Evolutionary conservation across 2,113 vertebrate genomes (phyloP).

Genomic region (Camelus bactrianus): DNA sequence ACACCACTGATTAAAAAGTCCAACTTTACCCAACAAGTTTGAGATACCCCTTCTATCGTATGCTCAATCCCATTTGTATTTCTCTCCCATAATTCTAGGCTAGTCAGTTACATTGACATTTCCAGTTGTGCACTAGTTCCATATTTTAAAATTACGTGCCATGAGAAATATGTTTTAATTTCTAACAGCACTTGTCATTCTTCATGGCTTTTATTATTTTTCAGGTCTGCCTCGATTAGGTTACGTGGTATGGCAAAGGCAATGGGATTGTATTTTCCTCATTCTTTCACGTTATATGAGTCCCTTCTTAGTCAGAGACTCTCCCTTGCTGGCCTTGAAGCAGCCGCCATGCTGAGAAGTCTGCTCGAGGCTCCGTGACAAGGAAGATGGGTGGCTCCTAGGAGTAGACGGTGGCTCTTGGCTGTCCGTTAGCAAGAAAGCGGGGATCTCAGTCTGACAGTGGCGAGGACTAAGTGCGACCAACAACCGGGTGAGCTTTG

Average conservation of each 20-base stretch:
- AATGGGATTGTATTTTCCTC: neutral
- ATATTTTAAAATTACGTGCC: conserved; percentile 1
- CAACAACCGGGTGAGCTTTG: neutral
- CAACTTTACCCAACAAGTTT: neutral
- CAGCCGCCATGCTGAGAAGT: neutral
- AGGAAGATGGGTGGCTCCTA: neutral
- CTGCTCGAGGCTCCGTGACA: neutral
- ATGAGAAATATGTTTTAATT: conserved; percentile 10
- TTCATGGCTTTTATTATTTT: conserved; percentile 40
- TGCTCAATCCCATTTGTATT: neutral
- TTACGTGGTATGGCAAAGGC: neutral
- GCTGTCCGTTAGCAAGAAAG: neutral
- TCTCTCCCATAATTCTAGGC: neutral
- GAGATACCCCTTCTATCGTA: neutral
- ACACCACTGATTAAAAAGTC: neutral
- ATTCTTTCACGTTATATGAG: neutral
- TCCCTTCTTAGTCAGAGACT: neutral
- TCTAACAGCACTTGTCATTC: conserved; percentile 17
- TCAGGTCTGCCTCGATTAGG: neutral
- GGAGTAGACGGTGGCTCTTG: neutral
- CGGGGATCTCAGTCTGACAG: neutral
- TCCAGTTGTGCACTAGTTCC: neutral
- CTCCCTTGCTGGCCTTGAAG: neutral
- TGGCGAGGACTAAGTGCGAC: neutral
- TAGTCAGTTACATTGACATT: neutral